Evolutionary conservation across 1,140 invertebrate species (phyloP).

Genomic region (Pseudachorutes palmiensis): DNA sequence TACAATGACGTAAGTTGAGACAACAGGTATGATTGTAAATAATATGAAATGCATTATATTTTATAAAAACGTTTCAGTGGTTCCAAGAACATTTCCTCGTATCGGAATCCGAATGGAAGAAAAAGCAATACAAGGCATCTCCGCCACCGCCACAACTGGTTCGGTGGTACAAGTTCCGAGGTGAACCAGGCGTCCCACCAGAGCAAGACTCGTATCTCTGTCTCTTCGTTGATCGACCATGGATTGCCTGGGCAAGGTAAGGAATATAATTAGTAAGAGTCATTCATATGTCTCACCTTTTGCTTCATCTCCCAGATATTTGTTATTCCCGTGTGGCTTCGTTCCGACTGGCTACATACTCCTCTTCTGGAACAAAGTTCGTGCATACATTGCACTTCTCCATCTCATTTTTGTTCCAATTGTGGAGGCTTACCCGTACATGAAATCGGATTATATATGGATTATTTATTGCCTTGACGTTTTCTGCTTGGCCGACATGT

Average conservation of each 20-base stretch:
- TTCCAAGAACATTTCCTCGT: not conserved
- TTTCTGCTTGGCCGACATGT: conserved; percentile 13
- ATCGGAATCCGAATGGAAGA: not conserved
- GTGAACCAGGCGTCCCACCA: too few relatives aligned
- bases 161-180: not conserved
- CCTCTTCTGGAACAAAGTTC: conserved; percentile 6
- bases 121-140: not conserved
- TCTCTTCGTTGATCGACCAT: not conserved
- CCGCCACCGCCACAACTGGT: not conserved
- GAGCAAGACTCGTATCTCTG: too few relatives aligned
- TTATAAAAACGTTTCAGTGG: too few relatives aligned
- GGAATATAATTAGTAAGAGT: too few relatives aligned
- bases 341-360: not conserved
- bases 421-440: conserved; percentile 15
- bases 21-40: too few relatives aligned
- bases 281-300: not conserved
- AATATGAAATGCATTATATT: too few relatives aligned
- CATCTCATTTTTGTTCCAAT: conserved; percentile 8
- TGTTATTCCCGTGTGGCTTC: conserved; percentile 1
- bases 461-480: conserved; percentile 13
- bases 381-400: not conserved
- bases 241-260: not conserved
- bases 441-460: not conserved
- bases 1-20: not conserved
- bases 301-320: conserved; percentile 6